Evolutionary conservation across 2,888 invertebrate species (phyloP).

Genomic region (Tenodera sinensis): DNA sequence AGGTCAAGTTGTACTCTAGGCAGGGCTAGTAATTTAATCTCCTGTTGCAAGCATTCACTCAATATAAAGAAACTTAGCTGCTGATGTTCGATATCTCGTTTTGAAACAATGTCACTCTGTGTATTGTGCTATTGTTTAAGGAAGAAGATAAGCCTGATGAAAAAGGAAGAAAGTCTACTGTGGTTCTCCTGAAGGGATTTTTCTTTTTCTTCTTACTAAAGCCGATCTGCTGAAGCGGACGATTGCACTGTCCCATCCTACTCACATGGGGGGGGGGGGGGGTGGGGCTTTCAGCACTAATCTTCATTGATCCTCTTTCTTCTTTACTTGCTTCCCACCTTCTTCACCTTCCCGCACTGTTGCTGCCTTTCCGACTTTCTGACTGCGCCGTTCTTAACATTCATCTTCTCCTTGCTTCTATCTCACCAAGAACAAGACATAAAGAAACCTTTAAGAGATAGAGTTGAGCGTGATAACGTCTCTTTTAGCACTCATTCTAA

Average conservation of each 20-base stretch:
- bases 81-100: too few species aligned
- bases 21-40: too few species aligned
- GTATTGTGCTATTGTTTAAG: too few species aligned
- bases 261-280: neutral
- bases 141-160: neutral
- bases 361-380: neutral
- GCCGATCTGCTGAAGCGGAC: conserved; percentile 4
- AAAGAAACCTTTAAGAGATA: neutral
- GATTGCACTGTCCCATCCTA: conserved; percentile 10
- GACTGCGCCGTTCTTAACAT: neutral
- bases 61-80: too few species aligned
- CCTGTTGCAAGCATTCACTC: too few species aligned
- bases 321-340: neutral
- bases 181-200: neutral
- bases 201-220: neutral
- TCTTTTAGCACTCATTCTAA: neutral
- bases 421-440: neutral
- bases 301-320: conserved; percentile 2
- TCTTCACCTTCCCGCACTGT: neutral
- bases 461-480: neutral
- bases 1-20: too few species aligned
- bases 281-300: neutral
- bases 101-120: too few species aligned
- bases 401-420: neutral
- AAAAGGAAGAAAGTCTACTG: neutral